Percentiles rank a stretch among this genome's conserved stretches.
These are phyloP conservation scores for Clamator glandarius DNA, from an alignment of 2,797 vertebrate species.

Conservation along the genomic window DNA sequence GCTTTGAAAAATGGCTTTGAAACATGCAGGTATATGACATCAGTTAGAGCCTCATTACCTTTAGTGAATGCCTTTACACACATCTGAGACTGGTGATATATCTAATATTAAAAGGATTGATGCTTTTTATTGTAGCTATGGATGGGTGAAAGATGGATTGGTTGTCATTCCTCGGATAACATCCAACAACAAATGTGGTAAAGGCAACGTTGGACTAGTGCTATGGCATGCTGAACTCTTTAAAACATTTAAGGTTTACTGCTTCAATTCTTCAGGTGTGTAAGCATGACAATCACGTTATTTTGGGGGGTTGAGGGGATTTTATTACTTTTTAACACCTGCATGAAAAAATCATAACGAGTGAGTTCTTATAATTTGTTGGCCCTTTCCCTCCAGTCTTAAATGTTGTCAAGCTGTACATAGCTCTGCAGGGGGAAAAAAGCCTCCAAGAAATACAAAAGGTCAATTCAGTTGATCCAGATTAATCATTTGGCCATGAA, in stretches of 20 bases:
- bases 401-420: background rate
- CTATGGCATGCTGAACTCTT: conserved; percentile 10
- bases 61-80: background rate
- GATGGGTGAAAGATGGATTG: conserved; percentile 76
- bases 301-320: background rate
- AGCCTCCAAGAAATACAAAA: background rate
- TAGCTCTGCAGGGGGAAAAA: background rate
- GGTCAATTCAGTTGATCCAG: background rate
- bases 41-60: background rate
- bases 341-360: background rate
- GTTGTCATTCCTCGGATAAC: conserved; percentile 77
- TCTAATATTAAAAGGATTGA: background rate
- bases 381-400: background rate
- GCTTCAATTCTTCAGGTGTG: conserved; percentile 81
- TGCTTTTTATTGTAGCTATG: conserved; percentile 74
- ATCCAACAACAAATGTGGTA: conserved; percentile 76
- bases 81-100: background rate
- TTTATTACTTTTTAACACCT: background rate
- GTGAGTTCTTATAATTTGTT: background rate
- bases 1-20: conserved; percentile 74
- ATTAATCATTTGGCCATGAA: background rate
- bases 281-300: background rate
- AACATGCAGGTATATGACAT: conserved; percentile 77
- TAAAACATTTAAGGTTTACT: conserved; percentile 56
- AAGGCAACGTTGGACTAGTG: conserved; percentile 69